These are phyloP conservation scores for Sclerurus mexicanus DNA, from an alignment of 2,113 vertebrate species.

Conservation along the genomic window DNA sequence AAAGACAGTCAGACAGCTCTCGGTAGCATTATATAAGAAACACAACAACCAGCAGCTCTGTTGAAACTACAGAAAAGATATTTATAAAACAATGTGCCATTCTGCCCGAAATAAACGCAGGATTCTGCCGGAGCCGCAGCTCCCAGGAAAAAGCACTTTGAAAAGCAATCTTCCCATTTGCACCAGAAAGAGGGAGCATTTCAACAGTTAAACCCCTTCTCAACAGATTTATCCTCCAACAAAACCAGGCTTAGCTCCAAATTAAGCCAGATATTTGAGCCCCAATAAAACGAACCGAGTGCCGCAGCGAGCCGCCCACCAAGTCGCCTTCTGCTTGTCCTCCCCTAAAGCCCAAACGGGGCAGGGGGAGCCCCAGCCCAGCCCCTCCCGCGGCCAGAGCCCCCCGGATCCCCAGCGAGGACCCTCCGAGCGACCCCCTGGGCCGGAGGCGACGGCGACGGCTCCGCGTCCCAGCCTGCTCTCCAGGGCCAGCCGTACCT, in stretches of 20 bases:
- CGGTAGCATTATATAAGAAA: constrained; percentile 50
- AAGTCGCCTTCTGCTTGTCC: neutral
- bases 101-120: constrained; percentile 56
- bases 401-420: neutral
- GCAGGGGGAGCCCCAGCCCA: neutral
- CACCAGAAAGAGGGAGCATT: constrained; percentile 43
- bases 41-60: constrained; percentile 42
- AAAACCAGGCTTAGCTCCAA: constrained; percentile 38
- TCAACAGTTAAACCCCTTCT: constrained; percentile 53
- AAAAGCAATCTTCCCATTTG: constrained; percentile 30
- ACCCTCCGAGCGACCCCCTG: neutral
- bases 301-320: neutral
- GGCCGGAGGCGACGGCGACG: neutral
- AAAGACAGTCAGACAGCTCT: neutral
- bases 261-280: constrained; percentile 54
- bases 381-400: neutral
- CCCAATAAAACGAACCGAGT: constrained; percentile 29
- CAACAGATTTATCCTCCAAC: constrained; percentile 42
- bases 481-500: neutral
- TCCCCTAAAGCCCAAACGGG: neutral
- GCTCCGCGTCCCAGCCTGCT: neutral
- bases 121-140: neutral
- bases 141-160: constrained; percentile 40
- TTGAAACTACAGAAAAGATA: constrained; percentile 51
- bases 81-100: constrained; percentile 57